Evolutionary conservation across 2,113 vertebrate species (phyloP).

Genomic region (Planiliza haematocheilus): DNA sequence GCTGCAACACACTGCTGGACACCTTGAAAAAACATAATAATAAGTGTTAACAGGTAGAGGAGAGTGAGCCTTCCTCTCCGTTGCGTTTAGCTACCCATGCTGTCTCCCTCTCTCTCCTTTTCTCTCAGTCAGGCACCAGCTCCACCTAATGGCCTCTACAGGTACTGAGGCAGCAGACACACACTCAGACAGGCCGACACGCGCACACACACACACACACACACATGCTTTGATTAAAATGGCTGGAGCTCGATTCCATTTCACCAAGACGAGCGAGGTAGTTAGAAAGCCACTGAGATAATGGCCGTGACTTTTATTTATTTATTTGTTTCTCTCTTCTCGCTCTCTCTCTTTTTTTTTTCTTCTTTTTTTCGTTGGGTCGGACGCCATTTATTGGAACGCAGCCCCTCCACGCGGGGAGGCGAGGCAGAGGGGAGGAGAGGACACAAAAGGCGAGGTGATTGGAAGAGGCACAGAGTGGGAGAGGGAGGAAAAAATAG

Average conservation of each 20-base stretch:
- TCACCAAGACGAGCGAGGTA: conserved; percentile 43
- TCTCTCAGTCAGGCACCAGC: conserved; percentile 77
- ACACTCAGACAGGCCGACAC: conserved; percentile 39
- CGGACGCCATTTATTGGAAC: conserved; percentile 47
- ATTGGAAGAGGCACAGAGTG: conserved; percentile 61
- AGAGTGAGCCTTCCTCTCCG: conserved; percentile 34
- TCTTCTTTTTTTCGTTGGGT: too few relatives aligned
- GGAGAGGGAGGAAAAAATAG: conserved; percentile 57
- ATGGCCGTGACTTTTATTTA: conserved; percentile 41
- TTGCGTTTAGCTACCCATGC: conserved; percentile 47
- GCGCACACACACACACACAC: neutral
- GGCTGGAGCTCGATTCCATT: conserved; percentile 58
- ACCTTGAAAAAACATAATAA: conserved; percentile 38
- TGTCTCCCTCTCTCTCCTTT: conserved; percentile 17
- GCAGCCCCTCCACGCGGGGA: conserved; percentile 8
- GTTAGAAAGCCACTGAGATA: conserved; percentile 60
- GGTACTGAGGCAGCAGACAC: conserved; percentile 65
- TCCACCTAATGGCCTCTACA: conserved; percentile 78
- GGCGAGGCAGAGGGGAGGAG: neutral
- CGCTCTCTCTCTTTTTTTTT: neutral
- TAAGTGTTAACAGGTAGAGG: conserved; percentile 39
- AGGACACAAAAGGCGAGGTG: conserved; percentile 53
- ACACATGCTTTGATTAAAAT: conserved; percentile 70
- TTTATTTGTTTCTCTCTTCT: neutral
- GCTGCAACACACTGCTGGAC: conserved; percentile 14